These are phyloP conservation scores for Nesogale talazaci DNA, from an alignment of 2,113 vertebrate species.

Conservation along the genomic window DNA sequence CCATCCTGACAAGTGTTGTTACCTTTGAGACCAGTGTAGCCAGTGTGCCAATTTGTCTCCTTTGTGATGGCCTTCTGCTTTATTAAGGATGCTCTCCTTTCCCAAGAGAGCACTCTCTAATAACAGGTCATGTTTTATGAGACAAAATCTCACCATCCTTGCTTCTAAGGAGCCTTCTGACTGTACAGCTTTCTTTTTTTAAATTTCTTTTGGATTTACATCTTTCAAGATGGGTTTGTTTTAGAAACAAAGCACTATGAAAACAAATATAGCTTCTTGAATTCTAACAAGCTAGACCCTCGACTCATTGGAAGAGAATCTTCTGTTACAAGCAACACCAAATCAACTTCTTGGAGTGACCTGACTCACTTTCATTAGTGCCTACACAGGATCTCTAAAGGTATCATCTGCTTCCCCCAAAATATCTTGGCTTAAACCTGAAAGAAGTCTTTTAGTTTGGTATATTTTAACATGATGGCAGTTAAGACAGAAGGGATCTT, in stretches of 20 bases:
- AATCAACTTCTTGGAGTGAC: not conserved
- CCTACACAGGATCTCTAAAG: not conserved
- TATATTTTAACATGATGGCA: not conserved
- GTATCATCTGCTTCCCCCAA: not conserved
- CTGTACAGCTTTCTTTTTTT: no score
- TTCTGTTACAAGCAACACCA: not conserved
- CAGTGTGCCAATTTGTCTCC: no score
- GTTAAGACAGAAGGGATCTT: slow-evolving; percentile 9
- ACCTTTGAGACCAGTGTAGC: no score
- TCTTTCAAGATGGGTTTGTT: no score
- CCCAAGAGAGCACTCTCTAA: no score
- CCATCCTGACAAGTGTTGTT: no score
- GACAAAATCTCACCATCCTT: no score
- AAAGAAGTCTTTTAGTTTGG: not conserved
- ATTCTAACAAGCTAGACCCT: slow-evolving; percentile 18
- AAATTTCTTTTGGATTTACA: no score
- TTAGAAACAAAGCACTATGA: not conserved
- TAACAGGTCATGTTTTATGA: no score
- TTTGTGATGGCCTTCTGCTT: no score
- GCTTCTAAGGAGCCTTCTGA: no score
- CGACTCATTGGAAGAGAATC: not conserved
- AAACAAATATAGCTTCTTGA: not conserved
- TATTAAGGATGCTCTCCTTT: no score
- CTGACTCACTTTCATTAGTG: not conserved
- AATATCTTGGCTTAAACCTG: not conserved